phyloP scores from a whole-genome alignment of 2,888 invertebrate species.

The Eristalis intricaria region DNA sequence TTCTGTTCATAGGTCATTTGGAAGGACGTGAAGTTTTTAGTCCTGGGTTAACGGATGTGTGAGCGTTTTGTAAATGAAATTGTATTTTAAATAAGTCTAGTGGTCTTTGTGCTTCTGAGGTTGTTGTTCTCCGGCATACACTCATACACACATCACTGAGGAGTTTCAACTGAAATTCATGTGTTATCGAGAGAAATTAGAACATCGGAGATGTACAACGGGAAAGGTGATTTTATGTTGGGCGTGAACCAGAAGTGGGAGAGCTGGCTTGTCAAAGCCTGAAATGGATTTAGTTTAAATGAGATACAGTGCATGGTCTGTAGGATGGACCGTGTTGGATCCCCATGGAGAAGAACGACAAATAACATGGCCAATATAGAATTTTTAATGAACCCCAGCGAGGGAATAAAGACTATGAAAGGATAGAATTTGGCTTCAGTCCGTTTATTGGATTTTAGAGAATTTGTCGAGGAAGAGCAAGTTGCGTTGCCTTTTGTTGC shows the following conservation, averaged over 20 bases:
- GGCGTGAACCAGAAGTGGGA: slow-evolving; percentile 8
- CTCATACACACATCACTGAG: background rate
- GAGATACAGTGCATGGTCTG: slow-evolving; percentile 4
- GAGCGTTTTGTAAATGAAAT: slow-evolving; percentile 56
- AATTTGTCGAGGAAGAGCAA: too few species aligned
- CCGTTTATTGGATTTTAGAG: too few species aligned
- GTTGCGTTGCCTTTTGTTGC: too few species aligned
- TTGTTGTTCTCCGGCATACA: background rate
- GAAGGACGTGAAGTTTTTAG: slow-evolving; percentile 35
- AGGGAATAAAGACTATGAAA: background rate
- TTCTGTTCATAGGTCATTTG: slow-evolving; percentile 53
- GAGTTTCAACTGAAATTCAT: slow-evolving; percentile 38
- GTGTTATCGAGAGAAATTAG: slow-evolving; percentile 37
- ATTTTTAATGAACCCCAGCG: background rate
- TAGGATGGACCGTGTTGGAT: background rate
- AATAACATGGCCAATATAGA: background rate
- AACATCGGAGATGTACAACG: background rate
- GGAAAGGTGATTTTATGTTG: slow-evolving; percentile 18
- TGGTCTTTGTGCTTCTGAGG: slow-evolving; percentile 20
- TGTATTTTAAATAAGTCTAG: slow-evolving; percentile 61
- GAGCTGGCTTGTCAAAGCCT: slow-evolving; percentile 13
- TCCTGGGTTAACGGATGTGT: slow-evolving; percentile 47
- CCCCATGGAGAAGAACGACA: background rate
- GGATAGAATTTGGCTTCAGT: background rate
- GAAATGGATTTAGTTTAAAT: slow-evolving; percentile 15